These are phyloP conservation scores for Amphiduros pacificus DNA, from an alignment of 2,888 invertebrate genomes.

Conservation along the genomic window DNA sequence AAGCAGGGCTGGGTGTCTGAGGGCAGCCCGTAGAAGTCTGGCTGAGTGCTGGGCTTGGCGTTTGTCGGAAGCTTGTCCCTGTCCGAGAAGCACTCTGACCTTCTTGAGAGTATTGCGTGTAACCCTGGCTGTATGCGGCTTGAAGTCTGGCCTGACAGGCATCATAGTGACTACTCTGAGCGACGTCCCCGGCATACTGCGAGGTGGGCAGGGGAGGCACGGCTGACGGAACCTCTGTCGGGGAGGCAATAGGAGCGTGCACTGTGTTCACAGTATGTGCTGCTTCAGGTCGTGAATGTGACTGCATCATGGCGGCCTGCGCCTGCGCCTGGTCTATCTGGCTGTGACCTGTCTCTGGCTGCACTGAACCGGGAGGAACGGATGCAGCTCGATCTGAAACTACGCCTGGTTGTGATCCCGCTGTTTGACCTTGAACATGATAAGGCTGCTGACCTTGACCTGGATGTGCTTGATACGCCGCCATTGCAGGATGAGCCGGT, in stretches of 20 bases:
- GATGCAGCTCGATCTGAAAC: too few relatives aligned
- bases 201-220: too few relatives aligned
- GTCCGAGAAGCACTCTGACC: too few relatives aligned
- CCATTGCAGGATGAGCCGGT: constrained; percentile 29
- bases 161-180: too few relatives aligned
- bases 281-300: neutral
- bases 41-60: neutral
- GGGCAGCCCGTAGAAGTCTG: neutral
- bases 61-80: too few relatives aligned
- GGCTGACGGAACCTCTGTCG: constrained; percentile 10
- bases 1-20: neutral
- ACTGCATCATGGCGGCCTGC: neutral
- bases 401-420: neutral
- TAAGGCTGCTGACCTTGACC: constrained; percentile 15
- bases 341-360: neutral
- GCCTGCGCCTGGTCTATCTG: too few relatives aligned
- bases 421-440: neutral
- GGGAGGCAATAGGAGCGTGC: constrained; percentile 14
- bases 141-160: too few relatives aligned
- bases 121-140: too few relatives aligned
- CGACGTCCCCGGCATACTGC: too few relatives aligned
- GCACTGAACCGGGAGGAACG: neutral
- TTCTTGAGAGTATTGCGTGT: too few relatives aligned
- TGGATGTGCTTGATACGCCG: constrained; percentile 3
- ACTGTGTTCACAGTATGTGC: constrained; percentile 16